A percentile compares a stretch with the other conserved stretches of the same genome.
phyloP scores from a whole-genome alignment of 2,113 vertebrate genomes.

The Onychostoma macrolepis region DNA sequence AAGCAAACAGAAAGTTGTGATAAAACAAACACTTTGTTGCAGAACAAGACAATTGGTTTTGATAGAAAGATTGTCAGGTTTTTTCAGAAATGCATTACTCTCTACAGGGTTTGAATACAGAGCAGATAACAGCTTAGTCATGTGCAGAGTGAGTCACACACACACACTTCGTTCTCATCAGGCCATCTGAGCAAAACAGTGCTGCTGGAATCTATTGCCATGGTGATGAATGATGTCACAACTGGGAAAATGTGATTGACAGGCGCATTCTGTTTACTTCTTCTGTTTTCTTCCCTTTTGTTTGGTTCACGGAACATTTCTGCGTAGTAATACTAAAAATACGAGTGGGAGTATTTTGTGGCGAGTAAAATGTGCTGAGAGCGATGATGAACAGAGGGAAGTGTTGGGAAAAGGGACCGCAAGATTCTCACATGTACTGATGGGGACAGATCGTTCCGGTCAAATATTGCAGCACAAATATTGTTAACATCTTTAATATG shows the following conservation, averaged over 20 bases:
- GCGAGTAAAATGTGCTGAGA: neutral
- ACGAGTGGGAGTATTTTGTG: neutral
- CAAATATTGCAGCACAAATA: too few relatives aligned
- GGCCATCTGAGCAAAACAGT: constrained; percentile 22
- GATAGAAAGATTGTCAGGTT: neutral
- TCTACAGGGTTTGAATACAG: neutral
- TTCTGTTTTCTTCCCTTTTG: neutral
- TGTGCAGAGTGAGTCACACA: constrained; percentile 3
- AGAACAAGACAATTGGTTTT: neutral
- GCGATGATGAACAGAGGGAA: neutral
- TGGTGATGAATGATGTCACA: constrained; percentile 22
- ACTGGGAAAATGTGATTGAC: neutral
- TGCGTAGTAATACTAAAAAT: neutral
- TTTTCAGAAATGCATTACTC: neutral
- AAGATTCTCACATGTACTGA: neutral
- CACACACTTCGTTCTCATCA: neutral
- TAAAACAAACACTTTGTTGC: neutral
- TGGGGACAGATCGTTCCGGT: too few relatives aligned
- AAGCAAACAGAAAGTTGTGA: neutral
- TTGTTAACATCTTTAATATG: too few relatives aligned
- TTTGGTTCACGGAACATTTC: neutral
- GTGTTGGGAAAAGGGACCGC: neutral
- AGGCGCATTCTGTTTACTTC: neutral
- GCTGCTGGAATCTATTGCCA: constrained; percentile 12
- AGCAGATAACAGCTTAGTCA: constrained; percentile 32